These are phyloP conservation scores for Machimus atricapillus DNA, from an alignment of 2,888 invertebrate species.

Conservation along the genomic window DNA sequence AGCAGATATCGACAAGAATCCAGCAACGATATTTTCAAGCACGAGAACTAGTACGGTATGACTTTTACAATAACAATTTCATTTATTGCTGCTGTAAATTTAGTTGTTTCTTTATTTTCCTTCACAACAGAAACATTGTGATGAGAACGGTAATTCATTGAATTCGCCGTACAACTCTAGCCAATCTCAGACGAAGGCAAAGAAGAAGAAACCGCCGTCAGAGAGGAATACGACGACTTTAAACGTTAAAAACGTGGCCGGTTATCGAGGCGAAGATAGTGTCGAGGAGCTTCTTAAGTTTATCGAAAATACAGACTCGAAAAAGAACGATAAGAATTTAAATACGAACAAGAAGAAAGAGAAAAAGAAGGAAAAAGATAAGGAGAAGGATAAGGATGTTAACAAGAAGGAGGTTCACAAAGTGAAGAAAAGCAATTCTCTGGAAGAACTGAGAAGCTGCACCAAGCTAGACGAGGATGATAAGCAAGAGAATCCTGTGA, in stretches of 20 bases:
- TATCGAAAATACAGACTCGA: conserved; percentile 71
- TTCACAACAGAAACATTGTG: conserved; percentile 64
- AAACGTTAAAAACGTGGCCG: conserved; percentile 71
- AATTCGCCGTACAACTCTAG: conserved; percentile 63
- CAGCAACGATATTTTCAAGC: conserved; percentile 46
- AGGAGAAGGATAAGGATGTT: conserved; percentile 55
- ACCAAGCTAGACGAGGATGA: conserved; percentile 76
- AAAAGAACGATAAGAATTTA: conserved; percentile 62
- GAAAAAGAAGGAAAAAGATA: conserved; percentile 62
- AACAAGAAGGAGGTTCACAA: conserved; percentile 60
- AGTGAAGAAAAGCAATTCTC: conserved; percentile 76
- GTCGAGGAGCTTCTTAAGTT: conserved; percentile 79
- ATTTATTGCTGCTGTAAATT: conserved; percentile 33
- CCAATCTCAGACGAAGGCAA: conserved; percentile 68
- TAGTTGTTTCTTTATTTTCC: conserved; percentile 65
- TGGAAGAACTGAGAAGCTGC: conserved; percentile 79
- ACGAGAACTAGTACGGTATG: conserved; percentile 25
- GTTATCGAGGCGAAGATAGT: conserved; percentile 80
- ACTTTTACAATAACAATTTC: conserved; percentile 5
- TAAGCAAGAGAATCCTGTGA: conserved; percentile 56
- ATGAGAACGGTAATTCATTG: conserved; percentile 83
- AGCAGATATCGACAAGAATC: conserved; percentile 50
- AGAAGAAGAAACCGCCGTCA: conserved; percentile 66
- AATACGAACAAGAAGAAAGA: conserved; percentile 64
- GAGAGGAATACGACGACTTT: conserved; percentile 65